A percentile compares a stretch with the other conserved stretches of the same genome.
Evolutionary conservation across 2,113 vertebrate genomes (phyloP).

Genomic region (Coptodon bakossiorum): DNA sequence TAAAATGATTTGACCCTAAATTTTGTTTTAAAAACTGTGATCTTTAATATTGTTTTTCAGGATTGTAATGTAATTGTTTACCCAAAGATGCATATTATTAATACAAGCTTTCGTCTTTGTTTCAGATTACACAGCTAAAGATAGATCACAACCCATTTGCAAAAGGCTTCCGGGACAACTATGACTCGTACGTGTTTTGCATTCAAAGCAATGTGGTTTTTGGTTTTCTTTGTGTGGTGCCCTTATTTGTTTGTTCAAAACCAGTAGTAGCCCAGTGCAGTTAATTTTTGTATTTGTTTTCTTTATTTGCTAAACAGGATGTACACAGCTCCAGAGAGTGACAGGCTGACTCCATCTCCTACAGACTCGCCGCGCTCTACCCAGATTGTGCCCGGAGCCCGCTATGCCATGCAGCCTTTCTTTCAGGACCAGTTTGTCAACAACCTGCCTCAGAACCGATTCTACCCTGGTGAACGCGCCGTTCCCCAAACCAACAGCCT

Average conservation of each 20-base stretch:
- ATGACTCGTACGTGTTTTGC: constrained; percentile 89
- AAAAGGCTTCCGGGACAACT: constrained; percentile 98
- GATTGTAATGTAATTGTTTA: neutral
- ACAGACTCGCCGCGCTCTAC: constrained; percentile 98
- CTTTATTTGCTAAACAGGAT: constrained; percentile 79
- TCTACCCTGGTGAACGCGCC: constrained; percentile 89
- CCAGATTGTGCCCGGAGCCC: constrained; percentile 95
- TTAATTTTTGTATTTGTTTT: neutral
- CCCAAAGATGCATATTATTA: neutral
- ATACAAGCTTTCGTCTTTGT: neutral
- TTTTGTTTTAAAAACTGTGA: neutral
- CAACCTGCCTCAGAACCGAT: constrained; percentile 92
- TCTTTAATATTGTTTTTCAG: neutral
- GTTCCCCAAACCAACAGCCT: constrained; percentile 95
- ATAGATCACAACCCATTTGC: constrained; percentile 99
- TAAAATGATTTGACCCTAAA: neutral
- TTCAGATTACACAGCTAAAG: constrained; percentile 96
- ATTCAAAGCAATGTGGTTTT: neutral
- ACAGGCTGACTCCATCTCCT: constrained; percentile 96
- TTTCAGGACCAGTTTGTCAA: constrained; percentile 99
- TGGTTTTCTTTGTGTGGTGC: neutral
- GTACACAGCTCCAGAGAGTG: constrained; percentile 98
- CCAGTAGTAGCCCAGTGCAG: neutral
- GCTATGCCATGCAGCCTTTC: constrained; percentile 94
- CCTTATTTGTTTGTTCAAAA: neutral